Conservation (phyloP, 2,888 invertebrate species). For the Helleia helle region DNA sequence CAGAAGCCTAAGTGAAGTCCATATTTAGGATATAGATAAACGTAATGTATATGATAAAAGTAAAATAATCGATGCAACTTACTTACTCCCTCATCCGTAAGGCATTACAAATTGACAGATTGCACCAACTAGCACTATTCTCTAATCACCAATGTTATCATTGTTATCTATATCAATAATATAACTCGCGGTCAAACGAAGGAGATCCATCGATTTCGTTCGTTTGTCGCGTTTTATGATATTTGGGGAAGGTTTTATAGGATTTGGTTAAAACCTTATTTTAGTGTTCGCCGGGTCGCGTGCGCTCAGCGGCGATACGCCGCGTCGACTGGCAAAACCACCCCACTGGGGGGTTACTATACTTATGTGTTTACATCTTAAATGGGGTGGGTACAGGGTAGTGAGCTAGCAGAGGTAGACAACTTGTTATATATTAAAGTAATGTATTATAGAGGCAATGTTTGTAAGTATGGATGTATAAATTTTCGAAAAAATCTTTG, state of each 20-base stretch:
- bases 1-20: no score
- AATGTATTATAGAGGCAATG: no score
- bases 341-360: slow-evolving; percentile 41
- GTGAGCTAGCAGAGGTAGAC: slow-evolving; percentile 14
- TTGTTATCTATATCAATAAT: background rate
- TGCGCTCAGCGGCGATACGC: slow-evolving; percentile 44
- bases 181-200: background rate
- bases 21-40: no score
- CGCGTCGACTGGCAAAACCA: slow-evolving; percentile 49
- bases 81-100: slow-evolving; percentile 19
- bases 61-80: slow-evolving; percentile 19
- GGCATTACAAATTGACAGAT: slow-evolving; percentile 21
- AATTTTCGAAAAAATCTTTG: background rate
- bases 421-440: no score
- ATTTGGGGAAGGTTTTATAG: background rate
- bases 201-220: background rate
- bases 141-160: slow-evolving; percentile 6
- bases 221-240: background rate
- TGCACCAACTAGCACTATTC: slow-evolving; percentile 6
- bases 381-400: slow-evolving; percentile 56
- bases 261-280: slow-evolving; percentile 13
- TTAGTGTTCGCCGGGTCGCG: slow-evolving; percentile 29
- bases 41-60: no score
- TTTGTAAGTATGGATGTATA: background rate
- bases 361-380: slow-evolving; percentile 69